Evolutionary conservation across 2,888 invertebrate species (phyloP).

Genomic region (Agrotis clavis): DNA sequence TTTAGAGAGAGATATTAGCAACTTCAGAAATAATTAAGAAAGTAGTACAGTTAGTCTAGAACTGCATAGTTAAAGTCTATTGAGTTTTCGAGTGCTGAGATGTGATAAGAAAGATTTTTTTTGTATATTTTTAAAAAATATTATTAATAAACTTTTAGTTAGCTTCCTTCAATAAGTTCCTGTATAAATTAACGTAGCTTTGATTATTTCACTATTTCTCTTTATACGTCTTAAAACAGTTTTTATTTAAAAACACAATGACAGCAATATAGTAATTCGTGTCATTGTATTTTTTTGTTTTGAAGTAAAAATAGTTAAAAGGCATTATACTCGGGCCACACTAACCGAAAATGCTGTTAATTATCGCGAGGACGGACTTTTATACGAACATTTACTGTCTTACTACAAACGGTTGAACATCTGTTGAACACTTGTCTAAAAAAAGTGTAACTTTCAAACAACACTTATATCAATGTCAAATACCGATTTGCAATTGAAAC

Average conservation of each 20-base stretch:
- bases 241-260: background rate
- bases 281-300: background rate
- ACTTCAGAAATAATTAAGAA: constrained; percentile 39
- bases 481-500: too few relatives aligned
- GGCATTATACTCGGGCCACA: too few relatives aligned
- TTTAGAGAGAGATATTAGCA: constrained; percentile 28
- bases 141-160: background rate
- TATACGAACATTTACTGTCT: too few relatives aligned
- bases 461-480: too few relatives aligned
- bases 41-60: constrained; percentile 36
- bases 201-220: background rate
- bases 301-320: background rate
- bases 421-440: too few relatives aligned
- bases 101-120: constrained; percentile 27
- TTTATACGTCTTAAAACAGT: background rate
- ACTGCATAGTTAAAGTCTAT: constrained; percentile 24
- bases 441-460: too few relatives aligned
- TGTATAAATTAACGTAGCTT: background rate
- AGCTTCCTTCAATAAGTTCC: background rate
- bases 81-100: constrained; percentile 47
- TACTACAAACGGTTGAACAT: too few relatives aligned
- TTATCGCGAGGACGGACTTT: too few relatives aligned
- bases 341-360: too few relatives aligned
- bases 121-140: background rate
- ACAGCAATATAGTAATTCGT: background rate